Conservation (phyloP, 2,888 invertebrate genomes). For the Tenthredo notha region DNA sequence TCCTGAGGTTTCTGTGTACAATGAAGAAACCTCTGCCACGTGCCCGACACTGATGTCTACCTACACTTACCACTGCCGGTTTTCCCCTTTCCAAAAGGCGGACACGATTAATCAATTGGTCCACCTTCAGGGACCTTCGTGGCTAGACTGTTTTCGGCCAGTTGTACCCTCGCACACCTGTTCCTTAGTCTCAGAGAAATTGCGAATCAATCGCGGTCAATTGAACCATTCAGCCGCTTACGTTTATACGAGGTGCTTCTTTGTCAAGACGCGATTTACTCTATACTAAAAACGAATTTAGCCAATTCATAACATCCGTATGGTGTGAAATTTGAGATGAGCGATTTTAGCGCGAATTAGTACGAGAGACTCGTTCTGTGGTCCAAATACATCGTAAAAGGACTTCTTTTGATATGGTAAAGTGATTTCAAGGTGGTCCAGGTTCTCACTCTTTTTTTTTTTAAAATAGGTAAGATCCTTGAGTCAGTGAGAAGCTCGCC, state of each 20-base stretch:
- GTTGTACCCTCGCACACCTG: conserved; percentile 37
- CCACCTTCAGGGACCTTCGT: conserved; percentile 29
- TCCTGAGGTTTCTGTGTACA: background rate
- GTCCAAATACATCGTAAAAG: too few species aligned
- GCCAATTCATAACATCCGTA: too few species aligned
- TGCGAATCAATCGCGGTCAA: conserved; percentile 43
- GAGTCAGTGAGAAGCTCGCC: too few species aligned
- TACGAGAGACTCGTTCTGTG: too few species aligned
- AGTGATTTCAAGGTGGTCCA: too few species aligned
- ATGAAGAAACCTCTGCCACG: background rate
- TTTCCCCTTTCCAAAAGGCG: background rate
- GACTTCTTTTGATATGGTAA: too few species aligned
- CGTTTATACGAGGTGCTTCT: background rate
- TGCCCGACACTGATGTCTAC: background rate
- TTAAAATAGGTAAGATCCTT: too few species aligned
- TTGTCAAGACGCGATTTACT: background rate
- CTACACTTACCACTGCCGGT: background rate
- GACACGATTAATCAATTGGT: conserved; percentile 48
- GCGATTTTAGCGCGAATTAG: too few species aligned
- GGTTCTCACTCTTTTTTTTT: too few species aligned
- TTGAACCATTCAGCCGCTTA: background rate
- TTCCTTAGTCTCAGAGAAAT: conserved; percentile 27
- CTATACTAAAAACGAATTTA: background rate
- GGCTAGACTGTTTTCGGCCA: conserved; percentile 42
- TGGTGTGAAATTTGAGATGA: too few species aligned